phyloP scores from a whole-genome alignment of 2,888 invertebrate genomes.

The Thymelicus acteon region DNA sequence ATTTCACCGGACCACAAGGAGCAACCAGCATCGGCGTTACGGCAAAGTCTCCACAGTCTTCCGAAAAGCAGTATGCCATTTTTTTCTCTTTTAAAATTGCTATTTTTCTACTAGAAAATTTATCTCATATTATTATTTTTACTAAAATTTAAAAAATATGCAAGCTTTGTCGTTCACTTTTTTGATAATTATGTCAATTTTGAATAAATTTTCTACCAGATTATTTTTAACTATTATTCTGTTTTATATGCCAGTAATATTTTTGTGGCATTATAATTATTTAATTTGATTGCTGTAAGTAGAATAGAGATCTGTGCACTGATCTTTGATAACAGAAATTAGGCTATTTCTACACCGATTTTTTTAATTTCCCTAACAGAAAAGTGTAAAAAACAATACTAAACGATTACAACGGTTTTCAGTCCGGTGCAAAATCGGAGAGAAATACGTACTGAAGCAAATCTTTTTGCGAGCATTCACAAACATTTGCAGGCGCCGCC shows the following conservation, averaged over 20 bases:
- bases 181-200: slow-evolving; percentile 29
- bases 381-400: not conserved
- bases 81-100: slow-evolving; percentile 48
- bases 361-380: too few relatives aligned
- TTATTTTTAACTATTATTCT: slow-evolving; percentile 1
- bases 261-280: not conserved
- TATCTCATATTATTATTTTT: slow-evolving; percentile 40
- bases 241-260: slow-evolving; percentile 21
- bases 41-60: slow-evolving; percentile 57
- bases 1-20: slow-evolving; percentile 51
- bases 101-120: slow-evolving; percentile 40
- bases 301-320: too few relatives aligned
- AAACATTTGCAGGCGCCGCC: slow-evolving; percentile 67
- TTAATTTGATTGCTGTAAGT: too few relatives aligned
- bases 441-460: slow-evolving; percentile 58
- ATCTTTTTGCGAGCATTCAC: slow-evolving; percentile 62
- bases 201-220: slow-evolving; percentile 33
- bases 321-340: too few relatives aligned
- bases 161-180: slow-evolving; percentile 33
- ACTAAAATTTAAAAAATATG: slow-evolving; percentile 47
- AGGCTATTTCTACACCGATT: too few relatives aligned
- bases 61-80: slow-evolving; percentile 65
- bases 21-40: slow-evolving; percentile 63
- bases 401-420: not conserved
- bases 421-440: slow-evolving; percentile 34